Conservation (phyloP, 2,888 invertebrate genomes). For the Rhopalosiphum nymphaeae region DNA sequence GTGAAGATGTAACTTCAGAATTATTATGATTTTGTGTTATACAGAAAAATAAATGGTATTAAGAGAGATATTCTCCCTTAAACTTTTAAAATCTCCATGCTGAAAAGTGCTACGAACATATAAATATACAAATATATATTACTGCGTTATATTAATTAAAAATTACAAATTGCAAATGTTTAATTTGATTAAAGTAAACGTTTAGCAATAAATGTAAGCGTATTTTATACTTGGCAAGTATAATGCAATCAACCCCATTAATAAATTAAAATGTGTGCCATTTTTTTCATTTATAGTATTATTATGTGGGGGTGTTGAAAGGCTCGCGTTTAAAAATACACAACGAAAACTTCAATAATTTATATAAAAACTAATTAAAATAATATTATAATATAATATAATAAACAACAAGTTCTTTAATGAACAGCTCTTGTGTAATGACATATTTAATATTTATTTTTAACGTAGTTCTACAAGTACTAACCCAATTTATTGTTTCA, state of each 20-base stretch:
- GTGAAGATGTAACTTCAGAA: not conserved
- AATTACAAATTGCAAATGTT: not conserved
- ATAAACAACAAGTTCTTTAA: not conserved
- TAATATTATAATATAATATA: not conserved
- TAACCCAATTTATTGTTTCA: not conserved
- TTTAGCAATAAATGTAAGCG: not conserved
- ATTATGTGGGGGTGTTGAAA: not conserved
- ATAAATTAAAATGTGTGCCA: not conserved
- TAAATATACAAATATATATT: no score
- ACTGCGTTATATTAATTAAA: not conserved
- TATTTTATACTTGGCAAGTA: not conserved
- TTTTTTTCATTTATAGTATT: not conserved
- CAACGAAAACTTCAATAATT: not conserved
- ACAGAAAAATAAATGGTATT: no score
- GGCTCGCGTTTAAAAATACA: not conserved
- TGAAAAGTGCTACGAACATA: no score
- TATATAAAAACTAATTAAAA: not conserved
- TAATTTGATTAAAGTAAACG: not conserved
- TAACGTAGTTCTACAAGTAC: not conserved
- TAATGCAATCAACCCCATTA: not conserved
- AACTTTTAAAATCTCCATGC: no score
- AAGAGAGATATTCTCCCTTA: no score
- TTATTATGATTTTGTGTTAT: no score
- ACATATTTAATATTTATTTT: not conserved
- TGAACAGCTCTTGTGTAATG: not conserved